These are phyloP conservation scores for Brachyopa scutellaris DNA, from an alignment of 2,888 invertebrate species.

Conservation along the genomic window DNA sequence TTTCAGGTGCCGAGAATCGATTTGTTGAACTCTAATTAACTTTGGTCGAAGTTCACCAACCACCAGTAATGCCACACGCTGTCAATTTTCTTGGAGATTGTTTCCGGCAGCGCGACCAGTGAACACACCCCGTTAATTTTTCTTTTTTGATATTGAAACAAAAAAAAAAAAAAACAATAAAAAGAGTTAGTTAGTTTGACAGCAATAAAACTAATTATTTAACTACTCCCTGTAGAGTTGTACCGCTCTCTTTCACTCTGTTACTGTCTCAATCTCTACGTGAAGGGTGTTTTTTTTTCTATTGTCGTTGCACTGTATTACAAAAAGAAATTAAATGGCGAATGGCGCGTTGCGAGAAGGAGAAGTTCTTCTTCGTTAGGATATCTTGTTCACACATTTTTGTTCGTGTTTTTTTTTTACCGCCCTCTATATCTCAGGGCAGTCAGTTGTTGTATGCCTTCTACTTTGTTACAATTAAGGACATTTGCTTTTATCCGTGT, in stretches of 20 bases:
- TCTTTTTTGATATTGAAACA: not conserved
- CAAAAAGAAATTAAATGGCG: conserved; percentile 61
- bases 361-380: not conserved
- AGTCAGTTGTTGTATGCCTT: conserved; percentile 16
- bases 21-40: conserved; percentile 66
- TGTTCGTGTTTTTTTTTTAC: not conserved
- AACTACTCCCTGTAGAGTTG: conserved; percentile 12
- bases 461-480: conserved; percentile 64
- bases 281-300: no score
- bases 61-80: conserved; percentile 21
- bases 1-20: conserved; percentile 40
- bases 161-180: conserved; percentile 12
- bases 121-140: conserved; percentile 1
- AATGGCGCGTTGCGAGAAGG: no score
- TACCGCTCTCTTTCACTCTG: not conserved
- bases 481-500: conserved; percentile 50
- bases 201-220: conserved; percentile 54
- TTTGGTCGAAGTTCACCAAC: conserved; percentile 42
- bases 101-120: not conserved
- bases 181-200: conserved; percentile 41
- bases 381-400: conserved; percentile 19
- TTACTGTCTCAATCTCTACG: not conserved
- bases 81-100: not conserved
- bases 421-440: not conserved
- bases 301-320: conserved; percentile 3